These are phyloP conservation scores for Chinchilla lanigera DNA, from an alignment of 2,113 vertebrate species.

Conservation along the genomic window DNA sequence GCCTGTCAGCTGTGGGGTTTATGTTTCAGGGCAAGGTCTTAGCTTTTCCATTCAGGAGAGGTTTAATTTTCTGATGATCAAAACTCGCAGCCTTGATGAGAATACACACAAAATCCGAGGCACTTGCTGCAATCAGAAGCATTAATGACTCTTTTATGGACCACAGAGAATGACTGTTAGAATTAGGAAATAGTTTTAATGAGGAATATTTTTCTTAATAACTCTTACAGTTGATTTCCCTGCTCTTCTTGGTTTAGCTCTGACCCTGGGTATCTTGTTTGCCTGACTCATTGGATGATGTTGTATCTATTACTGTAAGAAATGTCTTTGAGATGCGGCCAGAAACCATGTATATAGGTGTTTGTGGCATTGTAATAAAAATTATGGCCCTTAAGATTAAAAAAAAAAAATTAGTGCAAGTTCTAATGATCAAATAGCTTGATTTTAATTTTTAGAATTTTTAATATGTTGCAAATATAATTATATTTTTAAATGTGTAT, in stretches of 20 bases:
- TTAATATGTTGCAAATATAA: neutral
- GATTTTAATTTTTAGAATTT: slow-evolving; percentile 17
- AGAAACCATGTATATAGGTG: neutral
- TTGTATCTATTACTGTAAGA: slow-evolving; percentile 14
- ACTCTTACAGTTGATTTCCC: neutral
- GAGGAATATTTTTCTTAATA: slow-evolving; percentile 43
- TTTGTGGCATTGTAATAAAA: neutral
- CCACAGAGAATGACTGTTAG: neutral
- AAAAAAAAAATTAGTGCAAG: neutral
- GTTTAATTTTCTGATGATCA: slow-evolving; percentile 49
- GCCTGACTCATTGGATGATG: neutral
- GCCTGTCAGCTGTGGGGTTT: slow-evolving; percentile 32
- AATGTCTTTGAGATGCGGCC: neutral
- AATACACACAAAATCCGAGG: neutral
- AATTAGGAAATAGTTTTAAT: neutral
- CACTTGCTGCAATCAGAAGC: slow-evolving; percentile 40
- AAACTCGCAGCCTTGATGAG: neutral
- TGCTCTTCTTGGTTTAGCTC: neutral
- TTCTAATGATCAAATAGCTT: neutral
- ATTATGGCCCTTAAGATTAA: neutral
- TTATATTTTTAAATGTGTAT: neutral
- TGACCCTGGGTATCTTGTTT: neutral
- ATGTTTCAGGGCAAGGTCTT: slow-evolving; percentile 35
- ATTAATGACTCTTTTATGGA: neutral
- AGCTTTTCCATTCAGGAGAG: slow-evolving; percentile 52